Evolutionary conservation across 2,113 vertebrate genomes (phyloP), one percentile per base, ranked within the genome.

Genomic region (Vimba vimba): DNA sequence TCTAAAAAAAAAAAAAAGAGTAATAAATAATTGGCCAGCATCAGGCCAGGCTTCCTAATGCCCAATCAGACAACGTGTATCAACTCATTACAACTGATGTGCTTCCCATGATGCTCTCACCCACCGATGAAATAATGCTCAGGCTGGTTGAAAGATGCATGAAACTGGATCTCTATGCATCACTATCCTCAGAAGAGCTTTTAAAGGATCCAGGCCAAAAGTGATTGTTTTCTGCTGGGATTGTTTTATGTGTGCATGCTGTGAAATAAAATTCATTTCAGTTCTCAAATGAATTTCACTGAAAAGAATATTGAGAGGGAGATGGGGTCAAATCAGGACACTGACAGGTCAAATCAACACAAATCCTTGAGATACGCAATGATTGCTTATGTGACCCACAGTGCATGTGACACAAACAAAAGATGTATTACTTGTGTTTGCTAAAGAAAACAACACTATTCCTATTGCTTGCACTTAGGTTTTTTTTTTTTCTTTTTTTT

Each of bases 61-160:
- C 89, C 87, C 89, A 86, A 88, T 89, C 79, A 75, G 79, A 85
- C 71, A 82, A 57, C 87, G 55, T 93, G 93, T 90, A 91, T 91
- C 91, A 90, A 90, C 90, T 90, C 89, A 91, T 91, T 88, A 93
- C 89, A 36, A 57, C 60, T 5, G 33, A 79, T 85, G 85, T 91
- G 88, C 91, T 92, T 87, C 60, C 88, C 6, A 79, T 83, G 79
- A 90, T 90, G 77, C 45, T 15, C 43, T 8, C 47, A 27, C 15
- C 52, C 69, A 36, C 55, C 23, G 17, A 55, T 69, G 27, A 73
- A 85, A 81, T 55, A 66, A 80, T 88, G 84, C 85, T 4, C 45
- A 47, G 25, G n/a, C 45, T 27, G 36, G 27, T 27, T n/a, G 75
- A 85, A 79, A 78, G 84, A 73, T 45, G 39, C n/a, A 79, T 59